A percentile compares a stretch with the other conserved stretches of the same genome.
phyloP scores from a whole-genome alignment of 2,113 vertebrate species.

The Phrynosoma platyrhinos region DNA sequence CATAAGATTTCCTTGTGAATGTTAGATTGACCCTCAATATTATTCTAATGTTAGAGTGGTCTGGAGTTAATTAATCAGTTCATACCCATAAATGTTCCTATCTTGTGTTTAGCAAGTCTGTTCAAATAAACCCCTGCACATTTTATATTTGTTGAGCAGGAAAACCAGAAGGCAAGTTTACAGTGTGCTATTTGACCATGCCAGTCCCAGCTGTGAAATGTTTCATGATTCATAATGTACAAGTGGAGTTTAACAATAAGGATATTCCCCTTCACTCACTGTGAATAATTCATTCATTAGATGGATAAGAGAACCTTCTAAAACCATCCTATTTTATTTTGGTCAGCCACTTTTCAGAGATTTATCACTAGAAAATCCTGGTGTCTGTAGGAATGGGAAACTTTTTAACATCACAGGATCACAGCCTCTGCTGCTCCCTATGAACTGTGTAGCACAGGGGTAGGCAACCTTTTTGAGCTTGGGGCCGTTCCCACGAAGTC shows the following conservation, averaged over 20 bases:
- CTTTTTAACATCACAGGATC: background rate
- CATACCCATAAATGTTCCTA: constrained; percentile 52
- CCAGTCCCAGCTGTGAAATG: background rate
- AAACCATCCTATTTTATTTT: rapidly evolving
- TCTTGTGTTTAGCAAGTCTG: constrained; percentile 58
- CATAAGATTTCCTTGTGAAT: constrained; percentile 31
- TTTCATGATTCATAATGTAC: background rate
- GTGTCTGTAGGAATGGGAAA: background rate
- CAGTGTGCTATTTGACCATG: constrained; percentile 31
- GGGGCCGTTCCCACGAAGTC: no score
- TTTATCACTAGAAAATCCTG: background rate
- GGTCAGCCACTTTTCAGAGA: rapidly evolving
- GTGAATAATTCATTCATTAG: background rate
- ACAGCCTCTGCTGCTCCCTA: background rate
- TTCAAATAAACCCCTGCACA: constrained; percentile 49
- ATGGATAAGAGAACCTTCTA: background rate
- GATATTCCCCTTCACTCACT: background rate
- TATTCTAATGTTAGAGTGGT: constrained; percentile 59
- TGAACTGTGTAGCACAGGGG: background rate
- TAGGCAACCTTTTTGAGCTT: no score
- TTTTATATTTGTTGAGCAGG: constrained; percentile 40
- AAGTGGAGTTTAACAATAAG: rapidly evolving
- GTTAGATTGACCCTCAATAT: constrained; percentile 37
- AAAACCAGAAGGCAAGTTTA: constrained; percentile 24
- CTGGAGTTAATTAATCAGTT: constrained; percentile 62